Percentiles rank a stretch among this genome's conserved stretches.
phyloP scores from a whole-genome alignment of 2,113 vertebrate species.

The Pipra filicauda region DNA sequence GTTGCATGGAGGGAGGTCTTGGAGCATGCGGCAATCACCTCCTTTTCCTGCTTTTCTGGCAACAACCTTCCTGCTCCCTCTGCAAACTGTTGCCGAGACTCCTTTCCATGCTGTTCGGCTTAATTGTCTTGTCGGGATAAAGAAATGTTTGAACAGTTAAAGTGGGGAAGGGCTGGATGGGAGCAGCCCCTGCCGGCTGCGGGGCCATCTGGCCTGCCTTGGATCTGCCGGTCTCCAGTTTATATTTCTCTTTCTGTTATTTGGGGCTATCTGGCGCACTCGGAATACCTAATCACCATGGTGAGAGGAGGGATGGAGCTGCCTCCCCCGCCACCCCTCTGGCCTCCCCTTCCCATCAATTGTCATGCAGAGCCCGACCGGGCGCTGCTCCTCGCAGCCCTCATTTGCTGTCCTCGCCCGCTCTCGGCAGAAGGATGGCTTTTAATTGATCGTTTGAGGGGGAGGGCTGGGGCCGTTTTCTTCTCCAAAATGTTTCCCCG shows the following conservation, averaged over 20 bases:
- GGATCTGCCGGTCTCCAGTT: constrained; percentile 60
- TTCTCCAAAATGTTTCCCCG: constrained; percentile 55
- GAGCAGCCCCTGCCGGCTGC: constrained; percentile 78
- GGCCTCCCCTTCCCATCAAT: constrained; percentile 69
- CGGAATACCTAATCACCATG: constrained; percentile 81
- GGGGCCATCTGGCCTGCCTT: constrained; percentile 81
- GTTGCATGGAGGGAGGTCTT: background rate
- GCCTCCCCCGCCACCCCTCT: constrained; percentile 17
- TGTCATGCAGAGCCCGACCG: constrained; percentile 78
- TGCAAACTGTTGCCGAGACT: constrained; percentile 71
- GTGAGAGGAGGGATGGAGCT: constrained; percentile 70
- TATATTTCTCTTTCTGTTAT: constrained; percentile 69
- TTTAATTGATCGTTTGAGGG: constrained; percentile 75
- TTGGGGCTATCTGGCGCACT: constrained; percentile 73
- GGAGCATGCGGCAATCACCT: background rate
- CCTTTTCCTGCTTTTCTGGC: constrained; percentile 31
- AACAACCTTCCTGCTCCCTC: constrained; percentile 26
- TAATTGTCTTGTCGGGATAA: constrained; percentile 83
- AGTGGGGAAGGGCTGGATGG: constrained; percentile 75
- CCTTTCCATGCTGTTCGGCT: constrained; percentile 70
- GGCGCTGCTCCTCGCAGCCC: constrained; percentile 52
- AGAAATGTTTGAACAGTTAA: constrained; percentile 82
- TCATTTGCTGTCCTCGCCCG: constrained; percentile 29
- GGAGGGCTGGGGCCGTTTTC: constrained; percentile 54
- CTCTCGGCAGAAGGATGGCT: constrained; percentile 71